Percentiles rank a stretch among this genome's conserved stretches.
phyloP scores from a whole-genome alignment of 2,113 vertebrate genomes.

The Setophaga petechia region DNA sequence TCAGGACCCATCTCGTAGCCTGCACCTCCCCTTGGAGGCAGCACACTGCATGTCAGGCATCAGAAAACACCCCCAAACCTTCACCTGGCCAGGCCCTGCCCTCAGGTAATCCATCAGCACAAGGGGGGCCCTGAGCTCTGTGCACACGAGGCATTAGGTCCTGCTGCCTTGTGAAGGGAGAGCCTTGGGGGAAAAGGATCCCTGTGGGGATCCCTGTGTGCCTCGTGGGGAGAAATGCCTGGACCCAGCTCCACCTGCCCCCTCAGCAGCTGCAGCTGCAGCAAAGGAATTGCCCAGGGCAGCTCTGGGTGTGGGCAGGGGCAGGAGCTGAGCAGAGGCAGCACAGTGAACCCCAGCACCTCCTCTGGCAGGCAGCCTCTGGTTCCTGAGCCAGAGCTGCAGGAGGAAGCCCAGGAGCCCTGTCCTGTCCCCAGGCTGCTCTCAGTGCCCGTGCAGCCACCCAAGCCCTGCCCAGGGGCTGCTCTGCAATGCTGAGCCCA shows the following conservation, averaged over 20 bases:
- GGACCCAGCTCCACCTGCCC: not conserved
- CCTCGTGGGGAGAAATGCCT: not conserved
- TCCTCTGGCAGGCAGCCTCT: not conserved
- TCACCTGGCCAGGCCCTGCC: not conserved
- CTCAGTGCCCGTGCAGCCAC: not conserved
- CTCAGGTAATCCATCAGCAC: fast-evolving
- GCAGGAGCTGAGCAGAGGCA: not conserved
- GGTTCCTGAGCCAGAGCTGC: not conserved
- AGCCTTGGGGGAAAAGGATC: not conserved
- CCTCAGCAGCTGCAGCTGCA: not conserved
- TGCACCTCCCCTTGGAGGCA: not conserved
- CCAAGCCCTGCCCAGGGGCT: not conserved
- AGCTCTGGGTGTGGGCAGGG: not conserved
- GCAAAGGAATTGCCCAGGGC: fast-evolving
- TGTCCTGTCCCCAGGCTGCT: not conserved
- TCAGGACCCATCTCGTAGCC: not conserved
- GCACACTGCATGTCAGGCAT: fast-evolving
- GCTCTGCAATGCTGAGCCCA: fast-evolving
- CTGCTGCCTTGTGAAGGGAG: fast-evolving
- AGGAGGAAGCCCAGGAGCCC: fast-evolving
- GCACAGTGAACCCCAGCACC: fast-evolving
- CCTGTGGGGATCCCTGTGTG: not conserved
- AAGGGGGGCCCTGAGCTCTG: not conserved
- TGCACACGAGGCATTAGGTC: fast-evolving
- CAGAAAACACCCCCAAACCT: not conserved